phyloP scores from a whole-genome alignment of 2,888 invertebrate genomes.

The Xestia c-nigrum region DNA sequence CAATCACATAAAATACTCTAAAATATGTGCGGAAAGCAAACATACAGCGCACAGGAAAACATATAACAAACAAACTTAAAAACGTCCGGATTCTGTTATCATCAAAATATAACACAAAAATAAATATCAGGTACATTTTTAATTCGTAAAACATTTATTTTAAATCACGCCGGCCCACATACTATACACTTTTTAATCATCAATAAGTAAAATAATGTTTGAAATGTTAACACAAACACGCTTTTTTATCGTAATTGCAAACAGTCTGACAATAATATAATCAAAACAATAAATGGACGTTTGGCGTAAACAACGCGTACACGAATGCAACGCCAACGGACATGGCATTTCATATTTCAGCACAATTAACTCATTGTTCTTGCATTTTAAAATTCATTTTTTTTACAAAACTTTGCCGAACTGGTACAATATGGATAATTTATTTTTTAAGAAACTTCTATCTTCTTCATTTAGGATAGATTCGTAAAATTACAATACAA shows the following conservation, averaged over 20 bases:
- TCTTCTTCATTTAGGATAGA: not conserved
- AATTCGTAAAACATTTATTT: conserved; percentile 32
- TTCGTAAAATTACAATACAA: not conserved
- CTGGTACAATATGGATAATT: not conserved
- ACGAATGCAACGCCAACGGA: conserved; percentile 43
- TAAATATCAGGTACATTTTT: conserved; percentile 31
- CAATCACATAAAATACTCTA: conserved; percentile 51
- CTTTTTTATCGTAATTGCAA: conserved; percentile 64
- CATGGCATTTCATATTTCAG: not conserved
- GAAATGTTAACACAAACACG: conserved; percentile 59
- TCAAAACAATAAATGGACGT: conserved; percentile 63
- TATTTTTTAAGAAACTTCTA: too few relatives aligned
- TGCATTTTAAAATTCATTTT: not conserved
- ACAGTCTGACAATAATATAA: conserved; percentile 70
- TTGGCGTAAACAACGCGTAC: conserved; percentile 50
- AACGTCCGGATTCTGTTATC: conserved; percentile 43
- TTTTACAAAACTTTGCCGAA: not conserved
- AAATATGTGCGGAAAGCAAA: conserved; percentile 40
- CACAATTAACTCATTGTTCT: not conserved
- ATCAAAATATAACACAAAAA: conserved; percentile 49
- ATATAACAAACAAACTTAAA: conserved; percentile 38
- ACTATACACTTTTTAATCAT: conserved; percentile 39
- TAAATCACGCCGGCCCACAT: conserved; percentile 26
- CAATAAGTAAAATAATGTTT: conserved; percentile 65
- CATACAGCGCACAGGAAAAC: conserved; percentile 25